A percentile compares a stretch with the other conserved stretches of the same genome.
These are phyloP conservation scores for Pycnonotus jocosus DNA, from an alignment of 2,113 vertebrate species.

Conservation along the genomic window DNA sequence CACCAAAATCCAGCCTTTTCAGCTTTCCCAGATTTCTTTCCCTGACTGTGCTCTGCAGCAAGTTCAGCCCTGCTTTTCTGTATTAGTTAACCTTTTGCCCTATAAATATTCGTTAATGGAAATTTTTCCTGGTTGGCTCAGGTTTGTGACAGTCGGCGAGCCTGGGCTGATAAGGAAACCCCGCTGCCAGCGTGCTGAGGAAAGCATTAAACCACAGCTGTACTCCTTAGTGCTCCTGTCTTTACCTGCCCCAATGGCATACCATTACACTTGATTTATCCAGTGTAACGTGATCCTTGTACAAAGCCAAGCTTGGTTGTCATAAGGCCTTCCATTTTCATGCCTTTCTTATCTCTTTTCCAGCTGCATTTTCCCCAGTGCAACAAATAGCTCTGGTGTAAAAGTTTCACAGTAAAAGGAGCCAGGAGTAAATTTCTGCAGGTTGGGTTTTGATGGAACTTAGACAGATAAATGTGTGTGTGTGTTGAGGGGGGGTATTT, in stretches of 20 bases:
- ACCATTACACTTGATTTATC: slow-evolving; percentile 36
- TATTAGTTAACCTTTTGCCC: slow-evolving; percentile 21
- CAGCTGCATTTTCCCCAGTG: not conserved
- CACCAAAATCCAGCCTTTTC: not conserved
- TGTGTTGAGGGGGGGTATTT: no score
- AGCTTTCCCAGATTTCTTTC: not conserved
- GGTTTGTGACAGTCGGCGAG: not conserved
- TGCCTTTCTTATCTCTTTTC: slow-evolving; percentile 15
- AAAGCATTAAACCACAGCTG: slow-evolving; percentile 9
- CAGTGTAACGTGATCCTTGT: not conserved
- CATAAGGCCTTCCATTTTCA: not conserved
- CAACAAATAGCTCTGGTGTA: not conserved
- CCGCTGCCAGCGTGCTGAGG: not conserved
- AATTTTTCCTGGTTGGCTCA: not conserved
- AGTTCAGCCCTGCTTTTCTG: not conserved
- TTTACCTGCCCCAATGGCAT: slow-evolving; percentile 25
- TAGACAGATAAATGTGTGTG: not conserved
- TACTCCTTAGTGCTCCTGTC: not conserved
- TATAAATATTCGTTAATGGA: not conserved
- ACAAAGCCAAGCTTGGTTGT: not conserved
- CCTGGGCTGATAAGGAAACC: not conserved
- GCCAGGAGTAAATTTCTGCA: not conserved
- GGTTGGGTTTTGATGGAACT: not conserved
- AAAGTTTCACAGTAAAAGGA: not conserved
- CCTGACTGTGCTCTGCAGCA: not conserved